Base-by-base conservation (phyloP, 2,888 invertebrate genomes). In the Stenotaenia linearis region DNA sequence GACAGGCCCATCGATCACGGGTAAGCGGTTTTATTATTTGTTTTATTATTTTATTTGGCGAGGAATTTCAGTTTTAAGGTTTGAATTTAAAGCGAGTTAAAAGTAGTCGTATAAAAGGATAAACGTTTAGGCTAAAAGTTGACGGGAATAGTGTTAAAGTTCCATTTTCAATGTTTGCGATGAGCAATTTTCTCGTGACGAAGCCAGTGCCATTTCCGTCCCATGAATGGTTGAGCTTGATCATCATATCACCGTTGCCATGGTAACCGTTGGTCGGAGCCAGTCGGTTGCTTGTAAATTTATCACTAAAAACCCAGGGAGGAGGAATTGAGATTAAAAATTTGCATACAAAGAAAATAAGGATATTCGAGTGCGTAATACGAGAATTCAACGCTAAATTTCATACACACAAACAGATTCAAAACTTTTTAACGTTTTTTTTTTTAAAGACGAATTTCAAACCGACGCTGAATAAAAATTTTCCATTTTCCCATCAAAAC, bases 1-100 rank as follows among this genome's bases (percentile, higher is more conserved):
- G 56, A 50, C 28, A 61, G 56, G 18, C 78, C 78, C 18, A 61
- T 78, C n/a, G 81, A 83, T 83, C 92, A 91, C 87, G 92, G 92
- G 90, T 91, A 84, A 90, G 91, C 89, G 32, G 18, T 30, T 74
- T 74, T 74, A 21, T 74, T 28, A 21, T 74, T 74, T 10, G 0
- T 21, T 12, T 6, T 10, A 3, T 7, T 23, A 32, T n/a, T 74
- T 74, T 12, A n/a, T 74, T 30, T 28, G 74, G 1, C 15, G 32
- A 5, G 74, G 25, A 25, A 74, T 74, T 18, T 50, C 50, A 18
- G 50, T 50, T 50, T 50, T 32, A 32, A 32, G 32, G 32, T 9
- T 32, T 32, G 32, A 32, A 32, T 32, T 32, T 32, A 32, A 32
- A 50, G 18, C n/a, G n/a, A n/a, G n/a, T n/a, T 9, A 9, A 40